These are phyloP conservation scores for Notiomystis cincta DNA, from an alignment of 2,113 vertebrate species.

Conservation along the genomic window DNA sequence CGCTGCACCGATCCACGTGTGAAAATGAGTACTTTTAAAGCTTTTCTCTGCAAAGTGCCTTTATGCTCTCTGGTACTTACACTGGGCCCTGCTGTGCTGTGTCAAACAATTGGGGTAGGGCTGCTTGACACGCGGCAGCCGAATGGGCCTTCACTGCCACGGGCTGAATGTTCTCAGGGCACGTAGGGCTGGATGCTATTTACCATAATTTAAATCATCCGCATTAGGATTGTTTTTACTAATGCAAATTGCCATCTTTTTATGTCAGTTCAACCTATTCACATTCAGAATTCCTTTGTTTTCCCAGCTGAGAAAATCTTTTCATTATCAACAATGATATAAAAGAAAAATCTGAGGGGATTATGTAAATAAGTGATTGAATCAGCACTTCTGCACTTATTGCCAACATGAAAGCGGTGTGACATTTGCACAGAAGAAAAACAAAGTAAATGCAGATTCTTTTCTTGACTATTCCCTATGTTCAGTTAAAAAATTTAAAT, in stretches of 20 bases:
- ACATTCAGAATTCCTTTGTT: background rate
- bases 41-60: background rate
- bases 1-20: background rate
- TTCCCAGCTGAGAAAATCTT: slow-evolving; percentile 3
- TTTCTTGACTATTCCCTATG: background rate
- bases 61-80: background rate
- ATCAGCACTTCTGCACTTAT: slow-evolving; percentile 9
- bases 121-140: background rate
- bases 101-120: background rate
- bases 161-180: background rate
- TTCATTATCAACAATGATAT: background rate
- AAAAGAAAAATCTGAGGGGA: slow-evolving; percentile 15
- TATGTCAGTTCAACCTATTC: background rate
- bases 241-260: slow-evolving; percentile 4
- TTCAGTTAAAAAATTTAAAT: background rate
- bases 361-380: slow-evolving; percentile 35
- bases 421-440: slow-evolving; percentile 25
- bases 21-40: background rate
- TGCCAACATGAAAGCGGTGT: background rate
- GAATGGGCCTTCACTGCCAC: background rate
- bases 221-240: background rate
- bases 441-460: background rate
- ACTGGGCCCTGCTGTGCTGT: background rate
- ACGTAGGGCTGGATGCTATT: background rate
- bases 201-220: background rate